A percentile compares a stretch with the other conserved stretches of the same genome.
phyloP scores from a whole-genome alignment of 2,113 vertebrate genomes.

The Petromus typicus region DNA sequence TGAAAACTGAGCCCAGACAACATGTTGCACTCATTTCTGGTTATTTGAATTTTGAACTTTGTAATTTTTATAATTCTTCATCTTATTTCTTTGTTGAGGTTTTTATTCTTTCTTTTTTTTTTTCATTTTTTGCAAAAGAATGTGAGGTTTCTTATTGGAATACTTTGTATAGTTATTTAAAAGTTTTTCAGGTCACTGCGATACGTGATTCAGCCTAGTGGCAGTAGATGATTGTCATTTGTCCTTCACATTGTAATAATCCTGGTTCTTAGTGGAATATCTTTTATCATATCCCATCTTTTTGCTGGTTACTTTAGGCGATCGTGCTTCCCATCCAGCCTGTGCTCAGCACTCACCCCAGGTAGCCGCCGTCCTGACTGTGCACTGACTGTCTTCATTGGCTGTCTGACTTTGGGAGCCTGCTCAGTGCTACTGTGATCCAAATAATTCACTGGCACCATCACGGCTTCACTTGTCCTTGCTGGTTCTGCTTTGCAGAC shows the following conservation, averaged over 20 bases:
- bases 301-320: not conserved
- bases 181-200: not conserved
- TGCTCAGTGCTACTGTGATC: not conserved
- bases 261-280: not conserved
- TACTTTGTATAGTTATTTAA: not conserved
- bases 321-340: not conserved
- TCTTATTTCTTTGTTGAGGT: not conserved
- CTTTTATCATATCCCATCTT: not conserved
- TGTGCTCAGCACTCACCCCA: not conserved
- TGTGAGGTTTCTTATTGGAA: conserved; percentile 6
- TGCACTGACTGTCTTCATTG: not conserved
- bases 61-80: not conserved
- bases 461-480: no score
- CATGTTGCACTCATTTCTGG: not conserved
- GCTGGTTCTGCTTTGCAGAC: not conserved
- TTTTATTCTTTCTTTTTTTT: not conserved
- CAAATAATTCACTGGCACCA: not conserved
- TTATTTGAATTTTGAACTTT: not conserved
- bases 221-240: not conserved
- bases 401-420: not conserved
- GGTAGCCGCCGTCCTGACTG: not conserved
- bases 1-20: not conserved
- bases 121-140: not conserved
- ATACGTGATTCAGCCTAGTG: not conserved
- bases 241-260: not conserved